phyloP scores from a whole-genome alignment of 2,888 invertebrate genomes.

The Teleiodes luculella region DNA sequence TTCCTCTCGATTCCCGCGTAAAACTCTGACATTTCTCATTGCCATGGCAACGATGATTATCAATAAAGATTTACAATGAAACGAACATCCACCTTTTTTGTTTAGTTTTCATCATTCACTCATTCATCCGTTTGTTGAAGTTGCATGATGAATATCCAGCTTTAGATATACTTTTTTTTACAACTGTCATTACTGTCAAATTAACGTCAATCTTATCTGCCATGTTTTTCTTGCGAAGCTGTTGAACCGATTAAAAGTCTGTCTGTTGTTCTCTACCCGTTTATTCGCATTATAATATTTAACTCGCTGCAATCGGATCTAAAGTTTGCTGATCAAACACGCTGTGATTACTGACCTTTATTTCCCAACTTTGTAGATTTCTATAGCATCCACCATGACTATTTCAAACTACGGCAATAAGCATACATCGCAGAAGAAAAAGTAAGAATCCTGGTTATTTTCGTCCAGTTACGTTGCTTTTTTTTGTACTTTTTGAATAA shows the following conservation, averaged over 20 bases:
- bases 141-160: neutral
- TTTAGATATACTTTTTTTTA: neutral
- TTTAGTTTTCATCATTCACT: neutral
- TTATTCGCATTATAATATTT: neutral
- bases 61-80: neutral
- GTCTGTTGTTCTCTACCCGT: neutral
- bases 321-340: neutral
- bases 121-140: no score
- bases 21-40: conserved; percentile 40
- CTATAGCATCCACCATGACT: neutral
- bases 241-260: neutral
- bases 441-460: conserved; percentile 40
- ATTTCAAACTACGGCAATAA: conserved; percentile 2
- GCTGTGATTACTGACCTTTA: neutral
- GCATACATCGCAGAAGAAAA: conserved; percentile 53
- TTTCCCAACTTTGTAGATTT: neutral
- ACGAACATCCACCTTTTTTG: neutral
- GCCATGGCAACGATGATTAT: conserved; percentile 32
- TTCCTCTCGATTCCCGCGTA: no score
- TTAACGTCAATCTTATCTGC: conserved; percentile 14
- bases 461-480: neutral
- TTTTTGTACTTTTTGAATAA: neutral
- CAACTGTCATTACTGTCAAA: no score
- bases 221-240: conserved; percentile 9
- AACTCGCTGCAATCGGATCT: neutral